Evolutionary conservation across 2,113 vertebrate species (phyloP).

Genomic region (Typhlomys cinereus): DNA sequence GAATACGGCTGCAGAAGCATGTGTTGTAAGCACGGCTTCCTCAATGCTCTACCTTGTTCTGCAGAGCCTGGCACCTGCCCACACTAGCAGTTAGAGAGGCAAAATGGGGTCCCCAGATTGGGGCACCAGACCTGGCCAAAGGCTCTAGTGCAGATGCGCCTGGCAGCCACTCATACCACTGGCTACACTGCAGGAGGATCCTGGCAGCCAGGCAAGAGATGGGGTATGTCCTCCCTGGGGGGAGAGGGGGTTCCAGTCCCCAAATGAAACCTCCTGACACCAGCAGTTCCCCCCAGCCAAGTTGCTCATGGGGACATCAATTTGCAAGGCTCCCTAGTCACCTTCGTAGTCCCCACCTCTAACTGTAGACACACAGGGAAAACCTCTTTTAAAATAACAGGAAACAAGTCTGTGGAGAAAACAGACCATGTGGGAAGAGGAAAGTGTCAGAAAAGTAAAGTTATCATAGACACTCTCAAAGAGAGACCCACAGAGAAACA

Average conservation of each 20-base stretch:
- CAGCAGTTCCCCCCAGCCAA: not conserved
- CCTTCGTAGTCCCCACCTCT: not conserved
- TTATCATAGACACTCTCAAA: not conserved
- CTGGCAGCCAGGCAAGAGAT: not conserved
- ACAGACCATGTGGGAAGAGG: not conserved
- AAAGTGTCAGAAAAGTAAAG: not conserved
- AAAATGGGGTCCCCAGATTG: not conserved
- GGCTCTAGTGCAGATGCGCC: not conserved
- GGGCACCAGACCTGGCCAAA: not conserved
- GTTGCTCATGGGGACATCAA: no score
- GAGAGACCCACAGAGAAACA: not conserved
- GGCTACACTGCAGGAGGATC: not conserved
- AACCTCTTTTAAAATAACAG: not conserved
- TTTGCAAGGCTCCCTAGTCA: not conserved
- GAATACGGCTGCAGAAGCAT: not conserved
- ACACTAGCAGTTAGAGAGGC: not conserved
- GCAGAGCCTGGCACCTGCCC: no score
- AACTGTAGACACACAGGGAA: not conserved
- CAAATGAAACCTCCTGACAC: not conserved
- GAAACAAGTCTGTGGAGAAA: not conserved
- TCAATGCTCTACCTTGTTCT: no score
- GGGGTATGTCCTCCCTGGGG: not conserved
- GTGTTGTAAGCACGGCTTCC: no score
- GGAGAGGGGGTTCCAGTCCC: not conserved
- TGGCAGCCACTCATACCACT: no score